Base-by-base conservation (phyloP, 2,888 invertebrate genomes). In the Bombyx huttoni region DNA sequence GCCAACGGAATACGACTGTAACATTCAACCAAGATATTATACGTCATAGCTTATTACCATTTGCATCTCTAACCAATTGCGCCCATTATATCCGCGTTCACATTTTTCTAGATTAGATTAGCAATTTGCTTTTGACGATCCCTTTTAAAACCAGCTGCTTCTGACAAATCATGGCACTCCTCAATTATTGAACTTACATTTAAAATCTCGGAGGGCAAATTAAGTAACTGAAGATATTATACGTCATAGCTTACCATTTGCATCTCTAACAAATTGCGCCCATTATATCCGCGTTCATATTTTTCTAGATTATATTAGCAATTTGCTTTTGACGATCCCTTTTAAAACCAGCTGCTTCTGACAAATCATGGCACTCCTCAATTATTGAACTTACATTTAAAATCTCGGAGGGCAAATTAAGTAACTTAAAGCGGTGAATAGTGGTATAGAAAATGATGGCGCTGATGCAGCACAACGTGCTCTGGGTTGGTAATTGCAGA, bases 401-500 rank as follows among this genome's bases (percentile, higher is more conserved):
- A 77, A 53, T 12, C 70, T 61, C 13, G 66, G 68, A 8, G 77
- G 76, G 52, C 81, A 80, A n/a, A 81, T 65, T 14, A 82, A 52
- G 2, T 75, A 60, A 1, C 77, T 71, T 3, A 86, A 54, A 0
- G 74, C 73, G 1, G 79, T 78, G 1, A 85, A 72, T 0, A 82
- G 34, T 0, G 81, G 75, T 0, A 79, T 66, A 1, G 75, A 56
- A 49, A 69, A 46, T 0, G 68, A 66, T 0, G 72, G 62, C 0
- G 71, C 61, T 0, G 79, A 59, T 0, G 85, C 81, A 0, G 78
- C 57, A 65, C 86, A 87, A 59, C 76, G 70, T 0, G 79, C 72
- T 0, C 71, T 62, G 0, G 79, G 77, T 34, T 80, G 81, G n/a
- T 73, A 73, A 47, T 64, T 67, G 65, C 87, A 87, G 0, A 80